Conservation (phyloP, 2,113 vertebrate species). For the Tauraco erythrolophus region DNA sequence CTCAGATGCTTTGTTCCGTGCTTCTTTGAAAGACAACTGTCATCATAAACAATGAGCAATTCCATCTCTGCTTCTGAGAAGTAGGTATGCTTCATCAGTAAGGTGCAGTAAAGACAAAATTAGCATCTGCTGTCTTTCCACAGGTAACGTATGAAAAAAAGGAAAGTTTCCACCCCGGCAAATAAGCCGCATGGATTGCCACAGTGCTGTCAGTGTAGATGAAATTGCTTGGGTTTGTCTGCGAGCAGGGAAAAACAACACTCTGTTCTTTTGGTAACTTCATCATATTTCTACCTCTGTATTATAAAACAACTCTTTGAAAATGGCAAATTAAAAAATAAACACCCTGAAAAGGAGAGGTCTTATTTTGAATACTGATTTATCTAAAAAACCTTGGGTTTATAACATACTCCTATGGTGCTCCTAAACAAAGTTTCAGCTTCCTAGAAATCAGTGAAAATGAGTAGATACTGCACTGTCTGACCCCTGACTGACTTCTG, state of each 20-base stretch:
- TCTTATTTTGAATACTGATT: not conserved
- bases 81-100: not conserved
- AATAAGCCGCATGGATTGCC: not conserved
- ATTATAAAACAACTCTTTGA: not conserved
- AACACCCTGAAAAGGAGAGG: not conserved
- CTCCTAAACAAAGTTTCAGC: not conserved
- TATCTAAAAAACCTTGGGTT: not conserved
- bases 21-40: conserved; percentile 3
- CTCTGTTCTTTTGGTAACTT: not conserved
- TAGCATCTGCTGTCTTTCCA: not conserved
- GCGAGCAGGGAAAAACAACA: not conserved
- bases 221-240: not conserved
- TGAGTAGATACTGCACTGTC: not conserved
- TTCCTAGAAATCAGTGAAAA: not conserved
- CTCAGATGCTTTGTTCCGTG: not conserved
- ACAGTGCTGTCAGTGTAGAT: not conserved
- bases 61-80: not conserved
- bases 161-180: not conserved
- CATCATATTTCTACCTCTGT: not conserved
- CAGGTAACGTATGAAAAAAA: not conserved
- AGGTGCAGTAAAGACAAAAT: not conserved
- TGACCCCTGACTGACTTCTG: not conserved
- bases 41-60: not conserved
- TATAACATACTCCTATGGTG: not conserved
- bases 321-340: not conserved